Percentiles rank a stretch among this genome's conserved stretches.
These are phyloP conservation scores for Gibbula magus DNA, from an alignment of 2,888 invertebrate genomes.

Conservation along the genomic window DNA sequence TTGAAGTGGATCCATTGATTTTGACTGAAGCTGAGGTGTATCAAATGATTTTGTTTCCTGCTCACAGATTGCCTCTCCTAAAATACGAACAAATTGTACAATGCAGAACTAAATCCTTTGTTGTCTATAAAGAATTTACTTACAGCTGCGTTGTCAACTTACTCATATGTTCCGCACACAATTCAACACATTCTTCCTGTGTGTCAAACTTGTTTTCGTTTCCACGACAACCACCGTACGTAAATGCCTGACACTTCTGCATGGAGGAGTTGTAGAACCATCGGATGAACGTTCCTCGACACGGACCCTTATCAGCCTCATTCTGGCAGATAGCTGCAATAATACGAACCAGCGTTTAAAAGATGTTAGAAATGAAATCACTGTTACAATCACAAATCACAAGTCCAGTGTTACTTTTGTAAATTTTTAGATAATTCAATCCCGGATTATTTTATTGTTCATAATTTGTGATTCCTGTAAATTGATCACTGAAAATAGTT, in stretches of 20 bases:
- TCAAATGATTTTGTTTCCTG: too few relatives aligned
- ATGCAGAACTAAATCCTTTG: too few relatives aligned
- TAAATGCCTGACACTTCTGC: slow-evolving; percentile 87
- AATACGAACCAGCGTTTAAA: slow-evolving; percentile 10
- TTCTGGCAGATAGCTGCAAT: slow-evolving; percentile 63
- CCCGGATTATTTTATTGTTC: background rate
- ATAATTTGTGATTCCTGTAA: background rate
- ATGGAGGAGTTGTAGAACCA: slow-evolving; percentile 88
- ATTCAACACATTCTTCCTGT: slow-evolving; percentile 74
- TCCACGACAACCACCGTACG: slow-evolving; percentile 91
- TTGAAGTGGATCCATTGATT: too few relatives aligned
- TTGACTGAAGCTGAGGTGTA: too few relatives aligned
- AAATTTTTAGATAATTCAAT: background rate
- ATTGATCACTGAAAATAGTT: background rate
- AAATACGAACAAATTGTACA: too few relatives aligned
- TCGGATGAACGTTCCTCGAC: slow-evolving; percentile 89
- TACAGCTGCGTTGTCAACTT: slow-evolving; percentile 28
- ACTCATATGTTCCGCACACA: slow-evolving; percentile 72
- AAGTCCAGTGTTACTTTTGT: background rate
- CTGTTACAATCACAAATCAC: background rate
- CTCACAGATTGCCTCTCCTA: too few relatives aligned
- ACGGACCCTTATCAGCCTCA: slow-evolving; percentile 87
- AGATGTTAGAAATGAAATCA: background rate
- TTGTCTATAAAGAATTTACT: too few relatives aligned
- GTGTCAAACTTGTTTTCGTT: slow-evolving; percentile 90